Base-by-base conservation (phyloP, 2,888 invertebrate genomes). In the Leptopilina syphax region DNA sequence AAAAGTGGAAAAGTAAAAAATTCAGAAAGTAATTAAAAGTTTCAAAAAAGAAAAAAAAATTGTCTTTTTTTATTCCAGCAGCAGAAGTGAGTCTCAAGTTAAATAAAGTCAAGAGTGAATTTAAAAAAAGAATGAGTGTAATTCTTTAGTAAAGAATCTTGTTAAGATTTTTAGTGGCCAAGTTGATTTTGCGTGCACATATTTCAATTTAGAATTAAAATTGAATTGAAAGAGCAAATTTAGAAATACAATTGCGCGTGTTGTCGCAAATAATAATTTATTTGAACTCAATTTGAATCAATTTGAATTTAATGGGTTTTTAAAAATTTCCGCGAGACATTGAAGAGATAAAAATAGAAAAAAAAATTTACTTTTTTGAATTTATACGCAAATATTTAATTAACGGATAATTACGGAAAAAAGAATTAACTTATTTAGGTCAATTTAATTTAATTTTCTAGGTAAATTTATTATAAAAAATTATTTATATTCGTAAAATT, bases 271-370 rank as follows among this genome's bases (percentile, higher is more conserved):
- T 12, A 47, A 10, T 34, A 57, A 77, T 77, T 83, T 86, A 81
- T 82, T 85, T 83, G 80, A 73, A 82, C 83, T 84, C 85, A 84
- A 86, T 84, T 86, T 81, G 80, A 34, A 44, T 65, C 34, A 80
- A 68, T 68, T 68, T 44, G 44, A 24, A 24, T 24, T 66, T 68
- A 81, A 47, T 44, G 44, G 7, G 44, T 44, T 44, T 44, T 8
- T 44, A 76, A 79, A 81, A 47, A 79, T 63, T 80, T 81, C 78
- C 65, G 80, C 66, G 67, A 34, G 34, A 50, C 77, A 77, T 63
- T 65, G 63, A 50, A 50, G 50, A 12, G 10, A 50, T 34, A 34
- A 47, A 47, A 47, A 47, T 47, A 47, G 47, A 44, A 44, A 44
- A 44, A 44, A 41, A 44, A 44, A 44, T 8, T 5, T 44, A 8